Conservation (phyloP, 1,140 invertebrate genomes). For the Bradynema listronoti region DNA sequence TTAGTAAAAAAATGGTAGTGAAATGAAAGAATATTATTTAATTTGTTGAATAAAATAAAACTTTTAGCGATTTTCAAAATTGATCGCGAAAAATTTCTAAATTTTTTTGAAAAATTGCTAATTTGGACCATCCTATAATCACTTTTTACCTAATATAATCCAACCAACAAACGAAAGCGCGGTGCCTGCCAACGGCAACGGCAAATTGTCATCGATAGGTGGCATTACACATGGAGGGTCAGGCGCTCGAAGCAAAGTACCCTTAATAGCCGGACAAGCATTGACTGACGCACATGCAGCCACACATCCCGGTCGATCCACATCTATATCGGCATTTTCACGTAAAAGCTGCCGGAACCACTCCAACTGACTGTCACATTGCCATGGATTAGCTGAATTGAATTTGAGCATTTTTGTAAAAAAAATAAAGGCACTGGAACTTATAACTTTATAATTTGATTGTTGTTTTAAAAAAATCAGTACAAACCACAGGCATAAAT, state of each 20-base stretch:
- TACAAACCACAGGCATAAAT: slow-evolving; percentile 55
- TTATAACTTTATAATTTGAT: background rate
- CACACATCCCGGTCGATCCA: slow-evolving; percentile 56
- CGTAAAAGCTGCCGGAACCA: slow-evolving; percentile 55
- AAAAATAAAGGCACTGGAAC: slow-evolving; percentile 3
- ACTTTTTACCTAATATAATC: slow-evolving; percentile 52
- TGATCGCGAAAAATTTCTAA: background rate
- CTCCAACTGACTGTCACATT: slow-evolving; percentile 50
- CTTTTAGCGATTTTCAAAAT: background rate
- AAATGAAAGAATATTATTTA: background rate
- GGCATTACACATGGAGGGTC: too few species aligned
- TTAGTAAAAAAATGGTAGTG: too few species aligned
- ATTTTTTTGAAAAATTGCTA: too few species aligned
- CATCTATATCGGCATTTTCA: slow-evolving; percentile 57
- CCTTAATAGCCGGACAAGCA: slow-evolving; percentile 49
- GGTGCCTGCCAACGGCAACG: slow-evolving; percentile 42
- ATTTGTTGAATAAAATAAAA: slow-evolving; percentile 13
- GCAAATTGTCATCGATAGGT: slow-evolving; percentile 33
- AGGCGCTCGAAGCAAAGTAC: slow-evolving; percentile 46
- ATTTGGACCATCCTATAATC: background rate
- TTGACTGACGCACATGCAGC: slow-evolving; percentile 46
- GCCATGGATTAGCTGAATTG: slow-evolving; percentile 52
- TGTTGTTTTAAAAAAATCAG: slow-evolving; percentile 3
- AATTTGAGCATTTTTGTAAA: background rate
- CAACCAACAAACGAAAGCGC: slow-evolving; percentile 54